Evolutionary conservation across 2,888 invertebrate species (phyloP).

Genomic region (Hydrotaea diabolus): DNA sequence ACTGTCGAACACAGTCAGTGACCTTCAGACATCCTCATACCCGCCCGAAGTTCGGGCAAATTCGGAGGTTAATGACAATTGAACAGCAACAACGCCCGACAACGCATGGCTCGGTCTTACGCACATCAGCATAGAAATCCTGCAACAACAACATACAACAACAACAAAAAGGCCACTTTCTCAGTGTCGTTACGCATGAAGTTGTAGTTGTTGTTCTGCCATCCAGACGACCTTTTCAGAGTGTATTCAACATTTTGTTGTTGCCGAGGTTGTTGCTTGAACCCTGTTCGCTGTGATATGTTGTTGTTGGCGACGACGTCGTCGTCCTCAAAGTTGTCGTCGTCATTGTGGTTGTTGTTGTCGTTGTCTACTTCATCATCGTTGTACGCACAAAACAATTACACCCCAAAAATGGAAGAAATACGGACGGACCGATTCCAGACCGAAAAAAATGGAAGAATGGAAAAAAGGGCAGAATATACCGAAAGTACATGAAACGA

Average conservation of each 20-base stretch:
- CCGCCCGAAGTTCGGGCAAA: conserved; percentile 4
- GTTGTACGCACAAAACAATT: conserved; percentile 8
- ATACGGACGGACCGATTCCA: neutral
- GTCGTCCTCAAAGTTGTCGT: too few species aligned
- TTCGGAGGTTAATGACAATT: conserved; percentile 32
- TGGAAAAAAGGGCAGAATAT: neutral
- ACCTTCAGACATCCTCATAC: conserved; percentile 34
- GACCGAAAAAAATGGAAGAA: conserved; percentile 2
- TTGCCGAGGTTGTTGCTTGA: neutral
- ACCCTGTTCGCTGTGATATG: neutral
- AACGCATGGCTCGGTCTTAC: conserved; percentile 23
- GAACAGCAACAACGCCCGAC: conserved; percentile 5
- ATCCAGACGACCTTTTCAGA: conserved; percentile 21
- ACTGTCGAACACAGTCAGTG: conserved; percentile 25
- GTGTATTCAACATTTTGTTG: neutral
- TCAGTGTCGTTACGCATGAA: neutral
- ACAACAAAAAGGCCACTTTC: conserved; percentile 14
- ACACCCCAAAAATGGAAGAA: conserved; percentile 8
- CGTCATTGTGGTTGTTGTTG: too few species aligned
- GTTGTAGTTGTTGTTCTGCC: neutral
- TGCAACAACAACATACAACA: neutral
- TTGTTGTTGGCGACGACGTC: neutral
- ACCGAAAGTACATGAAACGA: neutral
- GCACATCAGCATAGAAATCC: conserved; percentile 7
- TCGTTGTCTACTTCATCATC: too few species aligned